Evolutionary conservation across 2,888 invertebrate species (phyloP), one percentile per base, ranked within the genome.

Genomic region (Sesia bembeciformis): DNA sequence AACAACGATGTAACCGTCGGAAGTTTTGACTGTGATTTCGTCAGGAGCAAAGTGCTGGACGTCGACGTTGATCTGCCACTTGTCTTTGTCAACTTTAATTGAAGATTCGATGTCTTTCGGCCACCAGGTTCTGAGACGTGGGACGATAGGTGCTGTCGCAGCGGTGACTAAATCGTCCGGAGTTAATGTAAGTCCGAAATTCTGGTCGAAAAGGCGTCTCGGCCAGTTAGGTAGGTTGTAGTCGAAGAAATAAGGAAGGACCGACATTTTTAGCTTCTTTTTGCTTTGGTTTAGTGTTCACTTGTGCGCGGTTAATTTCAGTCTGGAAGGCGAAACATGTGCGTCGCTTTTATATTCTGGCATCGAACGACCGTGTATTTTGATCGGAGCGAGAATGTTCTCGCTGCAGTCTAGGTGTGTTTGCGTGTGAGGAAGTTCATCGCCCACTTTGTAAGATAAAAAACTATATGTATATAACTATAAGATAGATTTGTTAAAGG

Each of bases 21-120:
- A 88, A 0, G 93, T 93, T 74, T 95, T 95, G 0, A 96, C 95
- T 0, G 91, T 90, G 40, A 96, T 91, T 77, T 96, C 96, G 49
- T 93, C 92, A 0, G 95, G 95, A 4, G 92, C 85, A 66, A 95
- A 96, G 63, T 95, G 94, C 58, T 94, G 93, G 0, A 95, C 94
- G 66, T 96, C 95, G 58, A 95, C 82, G 63, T 91, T 92, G 41
- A 94, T 92, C 66, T 93, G 92, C 76, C 92, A 94, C 52, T 84
- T 90, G 59, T 92, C 90, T 6, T 90, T 87, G 59, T 91, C 90
- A 8, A 76, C 70, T 53, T 89, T 84, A 56, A 93, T 87, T 6
- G 85, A 83, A 2, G 90, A 91, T 0, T 81, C 86, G 4, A 85
- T 78, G 60, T 84, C 90, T 53, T 66, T 71, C 0, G 76, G 78